A percentile compares a stretch with the other conserved stretches of the same genome.
Conservation (phyloP, 2,113 vertebrate species). For the Alouatta palliata region DNA sequence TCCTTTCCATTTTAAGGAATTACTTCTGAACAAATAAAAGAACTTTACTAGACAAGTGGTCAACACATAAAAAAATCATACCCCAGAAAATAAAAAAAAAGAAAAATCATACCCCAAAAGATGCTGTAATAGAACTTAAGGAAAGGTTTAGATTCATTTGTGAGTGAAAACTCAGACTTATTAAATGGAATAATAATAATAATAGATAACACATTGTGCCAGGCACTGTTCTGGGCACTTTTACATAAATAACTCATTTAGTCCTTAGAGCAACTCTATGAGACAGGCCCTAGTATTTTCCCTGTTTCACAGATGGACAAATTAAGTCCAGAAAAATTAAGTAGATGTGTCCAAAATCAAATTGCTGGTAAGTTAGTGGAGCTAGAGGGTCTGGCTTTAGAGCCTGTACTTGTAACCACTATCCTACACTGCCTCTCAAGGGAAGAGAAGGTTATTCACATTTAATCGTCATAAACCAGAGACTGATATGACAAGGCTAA, state of each 20-base stretch:
- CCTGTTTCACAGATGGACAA: neutral
- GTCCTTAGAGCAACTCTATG: neutral
- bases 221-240: neutral
- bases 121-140: neutral
- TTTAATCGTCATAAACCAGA: neutral
- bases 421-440: neutral
- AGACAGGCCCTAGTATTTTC: neutral
- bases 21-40: neutral
- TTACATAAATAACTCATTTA: neutral
- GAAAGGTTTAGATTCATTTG: neutral
- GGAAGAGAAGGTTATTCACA: neutral
- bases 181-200: neutral
- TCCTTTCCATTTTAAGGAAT: slow-evolving; percentile 39
- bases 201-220: neutral
- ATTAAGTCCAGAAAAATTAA: neutral
- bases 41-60: neutral
- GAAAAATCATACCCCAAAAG: neutral
- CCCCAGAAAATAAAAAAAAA: too few relatives aligned
- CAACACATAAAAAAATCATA: neutral
- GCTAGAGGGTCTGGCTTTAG: neutral
- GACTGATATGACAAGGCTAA: neutral
- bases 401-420: neutral
- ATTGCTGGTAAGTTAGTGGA: neutral
- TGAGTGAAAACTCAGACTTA: neutral
- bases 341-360: neutral